A percentile compares a stretch with the other conserved stretches of the same genome.
Conservation (phyloP, 2,888 invertebrate genomes). For the Kuschelorhynchus macadamiae region DNA sequence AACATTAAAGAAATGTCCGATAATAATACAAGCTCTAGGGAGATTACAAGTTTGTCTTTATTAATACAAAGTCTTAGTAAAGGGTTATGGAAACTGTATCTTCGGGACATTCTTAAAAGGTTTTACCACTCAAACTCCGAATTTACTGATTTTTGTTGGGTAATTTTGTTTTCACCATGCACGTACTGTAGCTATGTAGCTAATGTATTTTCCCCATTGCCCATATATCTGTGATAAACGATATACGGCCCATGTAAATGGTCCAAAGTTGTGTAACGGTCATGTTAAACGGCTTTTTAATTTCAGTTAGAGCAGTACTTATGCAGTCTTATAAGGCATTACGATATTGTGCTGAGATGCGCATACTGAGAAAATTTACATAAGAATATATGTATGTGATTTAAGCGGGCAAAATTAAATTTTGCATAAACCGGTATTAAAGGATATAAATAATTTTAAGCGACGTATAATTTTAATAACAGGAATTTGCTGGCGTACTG, state of each 20-base stretch:
- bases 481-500: constrained; percentile 12
- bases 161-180: not conserved
- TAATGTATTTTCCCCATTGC: constrained; percentile 14
- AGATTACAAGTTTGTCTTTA: no score
- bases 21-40: no score
- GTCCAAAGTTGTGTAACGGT: constrained; percentile 43
- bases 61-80: no score
- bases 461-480: constrained; percentile 19
- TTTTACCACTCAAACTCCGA: no score
- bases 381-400: constrained; percentile 42
- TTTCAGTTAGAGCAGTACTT: constrained; percentile 40
- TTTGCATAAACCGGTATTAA: constrained; percentile 37
- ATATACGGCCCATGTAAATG: constrained; percentile 38
- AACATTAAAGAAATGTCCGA: no score
- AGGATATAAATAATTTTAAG: constrained; percentile 33
- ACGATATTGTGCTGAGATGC: constrained; percentile 47
- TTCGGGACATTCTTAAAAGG: no score
- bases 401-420: constrained; percentile 42
- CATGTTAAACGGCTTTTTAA: constrained; percentile 49
- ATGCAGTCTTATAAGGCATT: constrained; percentile 42
- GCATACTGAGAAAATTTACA: constrained; percentile 39
- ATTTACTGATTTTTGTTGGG: no score
- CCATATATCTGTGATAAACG: constrained; percentile 39
- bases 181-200: not conserved
- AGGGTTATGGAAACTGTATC: no score